These are phyloP conservation scores for Clanis bilineata DNA, from an alignment of 2,888 invertebrate species.

Conservation along the genomic window DNA sequence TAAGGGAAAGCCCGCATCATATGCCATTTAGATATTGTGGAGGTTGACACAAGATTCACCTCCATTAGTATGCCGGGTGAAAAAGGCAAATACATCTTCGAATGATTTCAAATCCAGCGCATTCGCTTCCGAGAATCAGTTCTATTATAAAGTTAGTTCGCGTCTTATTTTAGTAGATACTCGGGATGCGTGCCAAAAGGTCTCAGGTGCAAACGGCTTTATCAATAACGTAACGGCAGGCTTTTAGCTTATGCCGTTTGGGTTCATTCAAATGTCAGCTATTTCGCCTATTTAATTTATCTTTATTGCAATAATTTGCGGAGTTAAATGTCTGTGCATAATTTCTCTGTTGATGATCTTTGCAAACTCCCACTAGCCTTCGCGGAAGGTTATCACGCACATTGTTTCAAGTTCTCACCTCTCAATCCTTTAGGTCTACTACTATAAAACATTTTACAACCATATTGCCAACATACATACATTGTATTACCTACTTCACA, in stretches of 20 bases:
- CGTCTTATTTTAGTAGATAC: constrained; percentile 39
- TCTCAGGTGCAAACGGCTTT: constrained; percentile 61
- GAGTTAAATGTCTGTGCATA: too few relatives aligned
- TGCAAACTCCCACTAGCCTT: too few relatives aligned
- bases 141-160: constrained; percentile 1
- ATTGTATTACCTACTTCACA: not conserved
- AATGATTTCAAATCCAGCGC: not conserved
- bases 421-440: too few relatives aligned
- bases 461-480: too few relatives aligned
- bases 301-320: too few relatives aligned
- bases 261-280: constrained; percentile 5
- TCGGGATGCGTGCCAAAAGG: constrained; percentile 54
- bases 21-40: too few relatives aligned
- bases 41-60: not conserved
- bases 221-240: constrained; percentile 39
- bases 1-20: too few relatives aligned
- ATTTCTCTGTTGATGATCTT: too few relatives aligned
- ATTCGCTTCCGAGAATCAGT: not conserved
- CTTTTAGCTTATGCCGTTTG: constrained; percentile 41
- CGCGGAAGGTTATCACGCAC: too few relatives aligned
- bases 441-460: too few relatives aligned
- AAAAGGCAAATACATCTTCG: not conserved
- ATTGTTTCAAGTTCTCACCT: too few relatives aligned
- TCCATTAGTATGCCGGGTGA: not conserved
- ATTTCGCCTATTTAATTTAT: not conserved